A percentile compares a stretch with the other conserved stretches of the same genome.
phyloP scores from a whole-genome alignment of 2,797 vertebrate species.

The Microchirus variegatus region DNA sequence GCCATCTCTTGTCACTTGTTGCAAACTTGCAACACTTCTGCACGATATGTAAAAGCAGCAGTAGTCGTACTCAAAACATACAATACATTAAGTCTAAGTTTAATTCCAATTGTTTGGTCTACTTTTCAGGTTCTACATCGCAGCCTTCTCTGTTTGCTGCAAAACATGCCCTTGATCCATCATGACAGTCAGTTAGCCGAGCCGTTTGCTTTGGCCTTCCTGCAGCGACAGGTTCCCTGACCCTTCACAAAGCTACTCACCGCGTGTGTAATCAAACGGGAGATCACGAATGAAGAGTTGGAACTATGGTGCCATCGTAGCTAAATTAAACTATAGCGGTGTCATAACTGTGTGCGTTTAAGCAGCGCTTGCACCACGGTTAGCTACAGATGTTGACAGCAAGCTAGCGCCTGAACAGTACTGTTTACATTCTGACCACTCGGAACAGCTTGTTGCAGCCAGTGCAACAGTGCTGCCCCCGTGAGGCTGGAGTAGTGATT shows the following conservation, averaged over 20 bases:
- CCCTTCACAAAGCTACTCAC: slow-evolving; percentile 66
- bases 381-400: neutral
- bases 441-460: slow-evolving; percentile 1
- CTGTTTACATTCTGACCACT: slow-evolving; percentile 68
- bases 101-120: no score
- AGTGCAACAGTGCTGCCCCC: slow-evolving; percentile 32
- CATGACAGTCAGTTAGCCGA: slow-evolving; percentile 3
- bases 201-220: slow-evolving; percentile 36
- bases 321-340: neutral
- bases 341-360: slow-evolving; percentile 14
- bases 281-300: neutral
- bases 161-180: slow-evolving; percentile 8
- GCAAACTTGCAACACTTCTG: no score
- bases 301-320: slow-evolving; percentile 1
- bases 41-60: no score
- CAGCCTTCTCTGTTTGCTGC: no score
- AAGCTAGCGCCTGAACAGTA: slow-evolving; percentile 2
- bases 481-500: slow-evolving; percentile 7
- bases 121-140: no score
- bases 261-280: slow-evolving; percentile 30
- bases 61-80: no score
- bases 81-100: no score
- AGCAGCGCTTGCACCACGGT: neutral
- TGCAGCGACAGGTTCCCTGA: slow-evolving; percentile 46
- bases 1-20: no score